These are phyloP conservation scores for Ptycholaimellus sp. DNA, from an alignment of 2,888 invertebrate species.

Conservation along the genomic window DNA sequence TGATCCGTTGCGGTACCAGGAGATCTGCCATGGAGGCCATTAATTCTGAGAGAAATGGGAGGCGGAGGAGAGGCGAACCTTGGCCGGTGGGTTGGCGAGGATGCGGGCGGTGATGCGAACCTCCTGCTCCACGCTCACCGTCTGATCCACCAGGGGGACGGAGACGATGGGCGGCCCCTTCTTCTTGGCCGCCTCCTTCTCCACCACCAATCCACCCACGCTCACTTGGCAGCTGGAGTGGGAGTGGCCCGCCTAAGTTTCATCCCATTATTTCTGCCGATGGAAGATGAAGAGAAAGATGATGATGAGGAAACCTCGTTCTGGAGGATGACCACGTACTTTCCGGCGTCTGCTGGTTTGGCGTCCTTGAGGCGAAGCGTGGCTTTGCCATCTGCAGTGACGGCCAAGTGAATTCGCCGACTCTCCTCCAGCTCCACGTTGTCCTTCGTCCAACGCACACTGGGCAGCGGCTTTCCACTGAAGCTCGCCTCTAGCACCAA, in stretches of 20 bases:
- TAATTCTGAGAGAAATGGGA: too few relatives aligned
- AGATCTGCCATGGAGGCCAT: too few relatives aligned
- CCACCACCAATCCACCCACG: too few relatives aligned
- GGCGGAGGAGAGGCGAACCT: too few relatives aligned
- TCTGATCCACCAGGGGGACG: slow-evolving; percentile 3
- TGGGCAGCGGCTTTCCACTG: slow-evolving; percentile 6
- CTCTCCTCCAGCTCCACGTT: slow-evolving; percentile 14
- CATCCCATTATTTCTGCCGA: slow-evolving; percentile 26
- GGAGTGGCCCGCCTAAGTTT: slow-evolving; percentile 20
- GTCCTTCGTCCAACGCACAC: slow-evolving; percentile 6
- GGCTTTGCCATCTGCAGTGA: slow-evolving; percentile 15
- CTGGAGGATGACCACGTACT: slow-evolving; percentile 28
- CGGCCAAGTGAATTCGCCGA: slow-evolving; percentile 12
- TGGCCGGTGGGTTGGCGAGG: slow-evolving; percentile 1
- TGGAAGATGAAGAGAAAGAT: too few relatives aligned
- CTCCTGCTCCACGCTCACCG: slow-evolving; percentile 3
- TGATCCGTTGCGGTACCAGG: too few relatives aligned
- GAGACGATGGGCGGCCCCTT: too few relatives aligned
- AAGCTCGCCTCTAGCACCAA: slow-evolving; percentile 10
- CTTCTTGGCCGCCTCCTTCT: too few relatives aligned
- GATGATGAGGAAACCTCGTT: too few relatives aligned
- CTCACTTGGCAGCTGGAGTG: too few relatives aligned
- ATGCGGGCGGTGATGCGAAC: slow-evolving; percentile 5
- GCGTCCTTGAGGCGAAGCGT: slow-evolving; percentile 22
- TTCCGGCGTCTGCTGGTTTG: too few relatives aligned